Base-by-base conservation (phyloP, 2,888 invertebrate genomes). In the Villa cingulata region DNA sequence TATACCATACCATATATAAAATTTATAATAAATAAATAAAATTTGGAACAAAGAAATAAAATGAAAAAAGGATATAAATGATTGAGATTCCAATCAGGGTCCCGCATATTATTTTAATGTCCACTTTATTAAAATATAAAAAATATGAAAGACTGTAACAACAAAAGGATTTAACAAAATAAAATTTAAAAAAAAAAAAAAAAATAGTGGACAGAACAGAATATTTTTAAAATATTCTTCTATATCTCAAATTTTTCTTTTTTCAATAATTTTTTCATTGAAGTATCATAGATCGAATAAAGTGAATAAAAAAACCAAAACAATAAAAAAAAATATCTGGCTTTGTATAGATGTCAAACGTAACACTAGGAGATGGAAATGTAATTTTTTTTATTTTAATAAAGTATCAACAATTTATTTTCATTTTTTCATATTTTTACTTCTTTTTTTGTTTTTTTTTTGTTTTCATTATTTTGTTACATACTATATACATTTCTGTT, bases 31-130 rank as follows among this genome's bases (percentile, higher is more conserved):
- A 27, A 27, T 2, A 27, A 27, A 32, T 12, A 32, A 32, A 32
- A 23, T 23, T 23, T 6, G 4, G 7, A 23, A 32, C 12, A 14
- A 5, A 32, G 12, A 32, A 12, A 32, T 12, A 32, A 9, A 32
- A 32, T 32, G 12, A 12, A 32, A 32, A 3, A 32, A 32, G 7
- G 23, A 32, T 32, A 3, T 12, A 9, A 12, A 4, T 12, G 12
- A 32, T 32, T 12, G 4, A 12, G 12, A 12, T 32, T 32, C 2
- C 12, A 14, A 37, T 46, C 46, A 36, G 37, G 37, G 41, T 38
- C 41, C 47, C 47, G 47, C 43, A 47, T 47, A 39, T 47, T 47
- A 43, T 47, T 47, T 47, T 43, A 47, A 43, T 42, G 47, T 39
- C 37, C 43, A 47, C 47, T 47, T 37, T 18, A 42, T 20, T 43